These are phyloP conservation scores for Actinia tenebrosa DNA, from an alignment of 64 coral and sea anemone genomes.

Conservation along the genomic window DNA sequence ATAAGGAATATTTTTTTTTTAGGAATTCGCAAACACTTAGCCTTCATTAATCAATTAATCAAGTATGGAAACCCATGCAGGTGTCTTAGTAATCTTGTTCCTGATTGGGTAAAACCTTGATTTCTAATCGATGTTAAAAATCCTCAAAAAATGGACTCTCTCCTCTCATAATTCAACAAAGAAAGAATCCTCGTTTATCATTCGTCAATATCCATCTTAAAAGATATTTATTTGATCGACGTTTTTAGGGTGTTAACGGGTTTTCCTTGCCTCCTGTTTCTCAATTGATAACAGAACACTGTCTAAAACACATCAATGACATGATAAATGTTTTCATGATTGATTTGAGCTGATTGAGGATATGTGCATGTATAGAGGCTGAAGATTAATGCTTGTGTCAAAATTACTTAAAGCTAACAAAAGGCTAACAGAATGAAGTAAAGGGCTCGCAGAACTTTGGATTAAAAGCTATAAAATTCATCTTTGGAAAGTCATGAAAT, in stretches of 20 bases:
- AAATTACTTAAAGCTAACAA: not conserved
- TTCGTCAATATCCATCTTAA: not conserved
- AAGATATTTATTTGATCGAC: not conserved
- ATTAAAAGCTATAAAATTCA: no score
- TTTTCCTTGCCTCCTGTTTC: not conserved
- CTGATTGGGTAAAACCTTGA: not conserved
- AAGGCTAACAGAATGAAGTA: not conserved
- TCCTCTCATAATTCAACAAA: not conserved
- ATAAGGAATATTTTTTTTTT: no score
- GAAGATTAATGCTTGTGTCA: not conserved
- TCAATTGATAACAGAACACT: not conserved
- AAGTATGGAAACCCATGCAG: not conserved
- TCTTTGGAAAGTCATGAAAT: no score
- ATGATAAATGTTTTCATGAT: not conserved
- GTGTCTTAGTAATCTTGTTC: not conserved
- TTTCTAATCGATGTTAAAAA: not conserved
- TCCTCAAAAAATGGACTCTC: not conserved
- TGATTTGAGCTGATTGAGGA: not conserved
- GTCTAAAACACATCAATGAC: not conserved
- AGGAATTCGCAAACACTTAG: no score
- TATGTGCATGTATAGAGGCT: not conserved
- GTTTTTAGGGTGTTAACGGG: not conserved
- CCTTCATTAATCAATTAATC: slow-evolving; percentile 6
- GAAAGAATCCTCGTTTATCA: not conserved
- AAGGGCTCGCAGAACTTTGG: no score